Percentiles rank a stretch among this genome's conserved stretches.
Evolutionary conservation across 2,113 vertebrate species (phyloP).

Genomic region (Choloepus hoffmanni): DNA sequence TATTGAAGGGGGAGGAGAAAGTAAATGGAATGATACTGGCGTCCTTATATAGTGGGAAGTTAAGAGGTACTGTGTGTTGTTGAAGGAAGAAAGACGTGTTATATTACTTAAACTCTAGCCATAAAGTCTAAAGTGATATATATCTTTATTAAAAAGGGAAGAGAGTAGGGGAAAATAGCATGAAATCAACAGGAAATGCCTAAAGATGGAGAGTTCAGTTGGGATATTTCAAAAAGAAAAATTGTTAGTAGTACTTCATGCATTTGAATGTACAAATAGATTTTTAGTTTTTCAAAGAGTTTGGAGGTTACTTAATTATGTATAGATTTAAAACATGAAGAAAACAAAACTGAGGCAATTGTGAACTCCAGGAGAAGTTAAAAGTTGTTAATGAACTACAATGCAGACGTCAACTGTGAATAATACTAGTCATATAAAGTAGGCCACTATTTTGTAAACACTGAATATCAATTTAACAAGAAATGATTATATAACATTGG

Average conservation of each 20-base stretch:
- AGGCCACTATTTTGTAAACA: background rate
- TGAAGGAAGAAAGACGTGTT: no score
- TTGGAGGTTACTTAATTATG: background rate
- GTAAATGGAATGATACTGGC: background rate
- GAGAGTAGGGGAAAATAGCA: no score
- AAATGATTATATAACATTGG: background rate
- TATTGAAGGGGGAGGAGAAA: background rate
- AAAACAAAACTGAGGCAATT: background rate
- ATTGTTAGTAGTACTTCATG: background rate
- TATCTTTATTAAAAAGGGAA: no score
- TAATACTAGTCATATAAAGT: background rate
- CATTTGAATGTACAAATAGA: background rate
- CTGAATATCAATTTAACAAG: background rate
- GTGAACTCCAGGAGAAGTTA: background rate
- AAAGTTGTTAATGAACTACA: background rate
- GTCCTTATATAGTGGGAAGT: background rate
- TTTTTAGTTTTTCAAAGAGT: no score
- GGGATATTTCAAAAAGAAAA: background rate
- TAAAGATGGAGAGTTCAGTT: background rate
- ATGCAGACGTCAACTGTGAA: background rate
- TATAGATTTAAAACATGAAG: background rate
- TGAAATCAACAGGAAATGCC: no score
- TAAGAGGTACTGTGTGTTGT: no score
- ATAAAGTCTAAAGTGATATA: no score
- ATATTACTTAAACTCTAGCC: no score